These are phyloP conservation scores for Mormyrus iriodes DNA, from an alignment of 2,113 vertebrate species.

Conservation along the genomic window DNA sequence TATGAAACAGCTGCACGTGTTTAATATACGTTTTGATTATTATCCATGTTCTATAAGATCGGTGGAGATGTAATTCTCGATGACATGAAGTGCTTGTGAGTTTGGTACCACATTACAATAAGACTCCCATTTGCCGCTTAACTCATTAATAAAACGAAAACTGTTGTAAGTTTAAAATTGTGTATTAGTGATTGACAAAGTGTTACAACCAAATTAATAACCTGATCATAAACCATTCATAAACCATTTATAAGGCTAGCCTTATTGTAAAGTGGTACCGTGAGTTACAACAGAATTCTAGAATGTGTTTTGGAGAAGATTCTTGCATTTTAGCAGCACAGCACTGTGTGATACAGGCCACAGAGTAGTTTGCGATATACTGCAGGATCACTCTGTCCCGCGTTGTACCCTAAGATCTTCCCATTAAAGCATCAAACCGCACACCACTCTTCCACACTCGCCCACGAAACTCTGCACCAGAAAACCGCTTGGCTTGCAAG, in stretches of 20 bases:
- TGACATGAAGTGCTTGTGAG: background rate
- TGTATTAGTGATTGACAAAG: background rate
- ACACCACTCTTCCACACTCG: background rate
- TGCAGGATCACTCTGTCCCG: background rate
- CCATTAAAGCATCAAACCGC: background rate
- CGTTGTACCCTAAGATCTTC: background rate
- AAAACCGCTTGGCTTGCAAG: background rate
- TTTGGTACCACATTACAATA: background rate
- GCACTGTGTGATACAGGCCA: background rate
- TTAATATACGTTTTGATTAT: background rate
- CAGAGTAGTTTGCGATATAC: background rate
- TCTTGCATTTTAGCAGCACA: background rate
- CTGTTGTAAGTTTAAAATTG: background rate
- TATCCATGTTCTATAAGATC: background rate
- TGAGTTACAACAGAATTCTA: background rate
- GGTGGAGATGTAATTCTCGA: background rate
- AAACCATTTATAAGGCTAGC: background rate
- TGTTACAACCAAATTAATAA: background rate
- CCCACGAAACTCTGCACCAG: background rate
- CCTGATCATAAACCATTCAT: background rate
- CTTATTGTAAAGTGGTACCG: background rate
- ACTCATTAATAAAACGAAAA: background rate
- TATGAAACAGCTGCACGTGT: background rate
- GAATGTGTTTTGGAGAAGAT: background rate
- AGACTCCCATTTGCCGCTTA: background rate